Evolutionary conservation across 2,888 invertebrate genomes (phyloP), one percentile per base, ranked within the genome.

Genomic region (Pandemis heparana): DNA sequence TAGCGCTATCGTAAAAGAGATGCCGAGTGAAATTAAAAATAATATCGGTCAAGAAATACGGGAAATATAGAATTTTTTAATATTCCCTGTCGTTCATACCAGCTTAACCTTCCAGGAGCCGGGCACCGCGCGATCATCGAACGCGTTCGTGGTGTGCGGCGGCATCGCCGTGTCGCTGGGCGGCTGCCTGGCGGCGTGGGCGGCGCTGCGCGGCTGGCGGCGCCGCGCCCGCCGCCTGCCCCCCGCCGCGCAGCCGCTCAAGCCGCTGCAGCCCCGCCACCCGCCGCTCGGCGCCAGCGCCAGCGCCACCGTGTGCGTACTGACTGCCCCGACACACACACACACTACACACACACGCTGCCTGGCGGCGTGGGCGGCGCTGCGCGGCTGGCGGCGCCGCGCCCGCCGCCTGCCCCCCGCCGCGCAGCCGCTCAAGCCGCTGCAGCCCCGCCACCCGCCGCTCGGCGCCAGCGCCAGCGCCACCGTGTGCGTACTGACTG

Each of bases 301-400:
- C 76, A 85, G 93, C 75, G 82, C 94, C 95, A 79, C 83, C 94
- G 86, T 92, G 87, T 32, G 23, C 23, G 23, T 32, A 32, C 23
- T 1, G 23, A 2, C 2, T 23, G 1, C 23, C 23, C 23, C 23
- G 1, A 23, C 2, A 32, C 23, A 32, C 4, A 4, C 23, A 32
- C 2, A 32, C 23, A n/a, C n/a, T n/a, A n/a, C n/a, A n/a, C n/a
- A n/a, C n/a, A n/a, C n/a, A n/a, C n/a, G 77, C 43, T 78, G 79
- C 72, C 87, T 82, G 73, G 85, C 79, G 60, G 87, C 83, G 71
- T 83, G 83, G 85, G 84, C 82, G 51, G 86, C 83, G 73, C 79
- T 84, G 76, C 85, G 88, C 0, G 85, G 87, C 60, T 83, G 82
- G 79, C 79, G 83, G 38, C 78, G 82, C 32, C 76, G 64, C 56